Conservation (phyloP, 2,113 vertebrate genomes). For the Pipra filicauda region DNA sequence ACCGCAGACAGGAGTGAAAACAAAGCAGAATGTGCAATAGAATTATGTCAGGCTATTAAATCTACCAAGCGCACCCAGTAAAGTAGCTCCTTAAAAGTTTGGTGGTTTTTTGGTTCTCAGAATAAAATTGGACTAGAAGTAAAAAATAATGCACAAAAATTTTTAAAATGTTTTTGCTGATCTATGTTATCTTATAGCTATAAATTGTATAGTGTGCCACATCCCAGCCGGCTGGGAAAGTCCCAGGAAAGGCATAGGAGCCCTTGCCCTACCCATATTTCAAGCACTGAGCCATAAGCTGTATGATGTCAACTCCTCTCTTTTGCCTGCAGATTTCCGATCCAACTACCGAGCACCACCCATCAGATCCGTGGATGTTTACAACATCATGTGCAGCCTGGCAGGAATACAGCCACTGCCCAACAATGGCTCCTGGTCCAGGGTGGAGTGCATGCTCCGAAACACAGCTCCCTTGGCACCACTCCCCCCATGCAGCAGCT, state of each 20-base stretch:
- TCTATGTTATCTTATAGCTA: background rate
- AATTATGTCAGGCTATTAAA: background rate
- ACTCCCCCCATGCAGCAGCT: background rate
- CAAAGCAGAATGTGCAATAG: background rate
- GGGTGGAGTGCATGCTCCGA: conserved; percentile 83
- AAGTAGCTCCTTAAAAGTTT: background rate
- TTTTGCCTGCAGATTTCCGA: conserved; percentile 85
- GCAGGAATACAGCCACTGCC: conserved; percentile 82
- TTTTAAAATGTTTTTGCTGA: background rate
- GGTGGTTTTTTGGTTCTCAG: background rate
- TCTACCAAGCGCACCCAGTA: background rate
- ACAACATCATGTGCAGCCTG: conserved; percentile 89
- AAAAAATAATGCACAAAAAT: background rate
- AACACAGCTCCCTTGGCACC: background rate
- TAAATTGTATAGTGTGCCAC: background rate
- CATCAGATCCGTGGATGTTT: conserved; percentile 87
- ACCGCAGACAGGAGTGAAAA: background rate
- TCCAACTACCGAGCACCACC: conserved; percentile 80
- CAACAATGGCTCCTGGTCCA: conserved; percentile 95
- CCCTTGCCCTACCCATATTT: background rate
- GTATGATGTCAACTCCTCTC: background rate
- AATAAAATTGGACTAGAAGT: background rate
- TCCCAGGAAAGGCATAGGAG: background rate
- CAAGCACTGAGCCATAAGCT: background rate
- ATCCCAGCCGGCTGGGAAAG: background rate